phyloP scores from a whole-genome alignment of 2,113 vertebrate genomes.

The Gallinago media region DNA sequence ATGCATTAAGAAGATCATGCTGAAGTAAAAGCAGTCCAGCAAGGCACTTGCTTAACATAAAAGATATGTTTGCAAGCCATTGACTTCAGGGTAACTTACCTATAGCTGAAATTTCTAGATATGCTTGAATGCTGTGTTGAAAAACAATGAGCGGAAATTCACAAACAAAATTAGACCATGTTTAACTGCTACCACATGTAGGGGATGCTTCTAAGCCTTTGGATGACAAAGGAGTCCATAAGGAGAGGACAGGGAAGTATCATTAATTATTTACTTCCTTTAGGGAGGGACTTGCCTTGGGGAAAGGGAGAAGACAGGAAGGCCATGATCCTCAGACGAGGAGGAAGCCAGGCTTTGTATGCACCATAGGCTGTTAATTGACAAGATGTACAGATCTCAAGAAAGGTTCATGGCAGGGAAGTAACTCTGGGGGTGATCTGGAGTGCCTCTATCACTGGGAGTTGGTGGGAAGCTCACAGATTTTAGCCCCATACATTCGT shows the following conservation, averaged over 20 bases:
- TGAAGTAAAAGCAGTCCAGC: not conserved
- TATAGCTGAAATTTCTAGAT: not conserved
- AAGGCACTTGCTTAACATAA: not conserved
- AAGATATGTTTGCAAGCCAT: not conserved
- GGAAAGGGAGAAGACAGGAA: not conserved
- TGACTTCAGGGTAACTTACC: not conserved
- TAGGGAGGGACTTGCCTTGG: not conserved
- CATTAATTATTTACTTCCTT: not conserved
- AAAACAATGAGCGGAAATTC: slow-evolving; percentile 1
- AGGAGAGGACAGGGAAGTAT: not conserved
- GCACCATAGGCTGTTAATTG: not conserved
- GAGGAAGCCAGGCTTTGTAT: not conserved
- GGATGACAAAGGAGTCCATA: not conserved
- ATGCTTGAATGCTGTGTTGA: not conserved
- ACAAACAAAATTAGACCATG: not conserved
- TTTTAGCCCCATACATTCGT: not conserved
- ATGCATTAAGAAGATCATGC: not conserved
- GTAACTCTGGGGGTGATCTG: not conserved
- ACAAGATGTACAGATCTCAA: not conserved
- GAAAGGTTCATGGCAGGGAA: not conserved
- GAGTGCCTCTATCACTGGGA: accelerated
- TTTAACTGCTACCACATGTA: not conserved
- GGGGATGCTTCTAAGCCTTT: not conserved
- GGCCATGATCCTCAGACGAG: not conserved
- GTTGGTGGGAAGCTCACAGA: accelerated